Percentiles rank a stretch among this genome's conserved stretches.
Evolutionary conservation across 2,888 invertebrate species (phyloP).

Genomic region (Cephonodes hylas): DNA sequence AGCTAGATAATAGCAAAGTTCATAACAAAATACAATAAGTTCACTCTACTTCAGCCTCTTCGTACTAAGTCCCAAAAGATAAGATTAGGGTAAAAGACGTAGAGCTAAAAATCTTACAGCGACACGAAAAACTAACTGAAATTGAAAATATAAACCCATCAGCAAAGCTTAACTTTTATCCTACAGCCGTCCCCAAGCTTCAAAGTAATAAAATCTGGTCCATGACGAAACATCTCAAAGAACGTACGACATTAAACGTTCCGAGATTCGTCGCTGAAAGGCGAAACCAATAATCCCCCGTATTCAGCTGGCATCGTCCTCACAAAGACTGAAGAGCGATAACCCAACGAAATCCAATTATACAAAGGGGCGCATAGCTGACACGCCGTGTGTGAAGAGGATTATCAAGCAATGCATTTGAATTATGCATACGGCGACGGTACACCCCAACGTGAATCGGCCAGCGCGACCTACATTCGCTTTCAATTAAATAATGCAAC

Average conservation of each 20-base stretch:
- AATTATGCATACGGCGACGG: slow-evolving; percentile 20
- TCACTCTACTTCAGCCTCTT: neutral
- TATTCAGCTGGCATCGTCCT: neutral
- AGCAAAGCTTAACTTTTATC: neutral
- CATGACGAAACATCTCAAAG: neutral
- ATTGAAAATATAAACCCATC: neutral
- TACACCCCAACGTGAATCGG: slow-evolving; percentile 11
- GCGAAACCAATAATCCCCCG: slow-evolving; percentile 8
- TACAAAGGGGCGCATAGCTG: slow-evolving; percentile 47
- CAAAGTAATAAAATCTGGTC: neutral
- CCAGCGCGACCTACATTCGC: slow-evolving; percentile 25
- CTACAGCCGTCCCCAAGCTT: neutral
- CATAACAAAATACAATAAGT: neutral
- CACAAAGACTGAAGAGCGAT: slow-evolving; percentile 34
- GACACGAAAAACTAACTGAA: neutral
- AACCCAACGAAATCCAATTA: slow-evolving; percentile 62
- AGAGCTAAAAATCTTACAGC: neutral
- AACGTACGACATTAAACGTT: neutral
- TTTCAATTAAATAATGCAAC: slow-evolving; percentile 49
- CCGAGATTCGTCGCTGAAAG: slow-evolving; percentile 8
- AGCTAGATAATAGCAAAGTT: neutral
- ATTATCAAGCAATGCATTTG: slow-evolving; percentile 41
- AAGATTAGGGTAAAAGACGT: neutral
- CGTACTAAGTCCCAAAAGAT: neutral
- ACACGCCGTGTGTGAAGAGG: slow-evolving; percentile 45